phyloP scores from a whole-genome alignment of 1,140 invertebrate genomes.

The Drosophila melanica region DNA sequence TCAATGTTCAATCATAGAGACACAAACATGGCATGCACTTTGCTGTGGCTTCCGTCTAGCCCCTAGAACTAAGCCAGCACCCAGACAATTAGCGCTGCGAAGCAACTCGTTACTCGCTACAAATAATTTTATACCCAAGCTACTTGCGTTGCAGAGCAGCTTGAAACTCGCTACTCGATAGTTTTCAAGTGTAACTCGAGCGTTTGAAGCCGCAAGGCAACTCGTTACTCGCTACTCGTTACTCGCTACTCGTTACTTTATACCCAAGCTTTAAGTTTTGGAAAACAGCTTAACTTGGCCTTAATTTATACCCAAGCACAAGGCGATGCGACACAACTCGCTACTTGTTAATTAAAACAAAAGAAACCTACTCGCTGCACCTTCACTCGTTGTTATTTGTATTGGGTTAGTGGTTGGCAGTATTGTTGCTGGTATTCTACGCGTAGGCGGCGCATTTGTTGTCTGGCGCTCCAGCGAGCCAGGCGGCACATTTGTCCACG shows the following conservation, averaged over 20 bases:
- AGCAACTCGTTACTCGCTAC: neutral
- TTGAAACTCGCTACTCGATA: neutral
- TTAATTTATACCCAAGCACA: neutral
- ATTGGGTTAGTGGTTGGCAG: slow-evolving; percentile 65
- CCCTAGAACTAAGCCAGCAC: neutral
- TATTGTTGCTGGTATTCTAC: slow-evolving; percentile 4
- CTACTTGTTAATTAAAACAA: neutral
- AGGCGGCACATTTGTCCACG: slow-evolving; percentile 3
- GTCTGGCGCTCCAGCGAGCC: slow-evolving; percentile 20
- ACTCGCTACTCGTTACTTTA: slow-evolving; percentile 1
- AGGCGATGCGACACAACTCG: neutral
- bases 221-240: neutral
- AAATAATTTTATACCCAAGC: neutral
- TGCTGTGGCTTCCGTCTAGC: slow-evolving; percentile 17
- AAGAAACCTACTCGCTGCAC: slow-evolving; percentile 61
- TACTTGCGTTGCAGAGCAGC: no score
- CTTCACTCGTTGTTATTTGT: slow-evolving; percentile 42
- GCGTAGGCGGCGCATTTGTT: slow-evolving; percentile 10
- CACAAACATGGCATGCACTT: slow-evolving; percentile 69
- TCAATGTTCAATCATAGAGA: slow-evolving; percentile 55
- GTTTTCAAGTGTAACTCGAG: neutral
- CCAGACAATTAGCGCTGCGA: neutral
- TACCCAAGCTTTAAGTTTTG: neutral
- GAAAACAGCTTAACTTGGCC: neutral
- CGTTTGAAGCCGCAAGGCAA: neutral